Conservation (phyloP, 2,113 vertebrate genomes). For the Pseudorhombus dupliciocellatus region DNA sequence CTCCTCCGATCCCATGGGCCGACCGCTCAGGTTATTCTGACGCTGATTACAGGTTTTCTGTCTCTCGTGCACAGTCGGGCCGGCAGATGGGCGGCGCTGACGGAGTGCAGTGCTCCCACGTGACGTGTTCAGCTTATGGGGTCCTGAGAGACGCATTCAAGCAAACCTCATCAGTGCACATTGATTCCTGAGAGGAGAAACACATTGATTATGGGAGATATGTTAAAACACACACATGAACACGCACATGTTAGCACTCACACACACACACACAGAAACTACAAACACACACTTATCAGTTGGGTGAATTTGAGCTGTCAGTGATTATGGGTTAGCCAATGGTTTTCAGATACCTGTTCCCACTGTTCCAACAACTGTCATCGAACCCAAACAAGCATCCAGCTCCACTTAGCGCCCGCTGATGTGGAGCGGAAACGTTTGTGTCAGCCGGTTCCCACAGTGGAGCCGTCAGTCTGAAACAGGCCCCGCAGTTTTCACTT, state of each 20-base stretch:
- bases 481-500: neutral
- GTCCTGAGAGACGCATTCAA: constrained; percentile 19
- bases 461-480: neutral
- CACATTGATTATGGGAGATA: constrained; percentile 18
- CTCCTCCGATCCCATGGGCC: neutral
- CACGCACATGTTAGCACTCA: neutral
- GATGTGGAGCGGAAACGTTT: neutral
- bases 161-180: constrained; percentile 36
- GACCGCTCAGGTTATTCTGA: neutral
- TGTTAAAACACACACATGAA: neutral
- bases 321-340: constrained; percentile 17
- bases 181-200: constrained; percentile 30
- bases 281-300: neutral
- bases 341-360: constrained; percentile 4
- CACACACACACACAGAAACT: neutral
- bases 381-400: neutral
- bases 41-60: constrained; percentile 15
- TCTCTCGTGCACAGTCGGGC: neutral
- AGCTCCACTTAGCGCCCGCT: neutral
- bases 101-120: neutral
- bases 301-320: constrained; percentile 12
- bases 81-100: neutral
- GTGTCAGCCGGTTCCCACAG: neutral
- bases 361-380: constrained; percentile 7
- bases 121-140: neutral